Conservation (phyloP, 2,113 vertebrate species). For the Apistogramma diplotaenia region DNA sequence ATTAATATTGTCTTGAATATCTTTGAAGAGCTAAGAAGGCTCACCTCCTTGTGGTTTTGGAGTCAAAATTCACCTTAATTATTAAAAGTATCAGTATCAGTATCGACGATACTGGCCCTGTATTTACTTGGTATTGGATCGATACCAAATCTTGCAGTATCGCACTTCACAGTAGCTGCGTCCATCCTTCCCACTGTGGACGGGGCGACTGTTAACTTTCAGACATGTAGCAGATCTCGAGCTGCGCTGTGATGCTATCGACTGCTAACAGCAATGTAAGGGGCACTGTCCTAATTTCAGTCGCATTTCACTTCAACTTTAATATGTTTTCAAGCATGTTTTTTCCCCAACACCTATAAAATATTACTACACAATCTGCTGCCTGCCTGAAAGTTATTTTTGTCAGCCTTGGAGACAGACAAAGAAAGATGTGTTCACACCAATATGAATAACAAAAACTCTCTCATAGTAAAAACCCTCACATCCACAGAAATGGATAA, state of each 20-base stretch:
- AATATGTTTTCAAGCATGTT: neutral
- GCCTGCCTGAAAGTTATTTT: neutral
- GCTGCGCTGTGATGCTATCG: neutral
- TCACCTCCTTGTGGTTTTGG: too few species aligned
- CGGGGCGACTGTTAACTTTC: neutral
- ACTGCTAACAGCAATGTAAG: neutral
- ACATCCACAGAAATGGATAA: neutral
- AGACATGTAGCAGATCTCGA: neutral
- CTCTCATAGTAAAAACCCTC: neutral
- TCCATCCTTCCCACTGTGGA: neutral
- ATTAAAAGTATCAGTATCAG: too few species aligned
- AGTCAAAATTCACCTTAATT: too few species aligned
- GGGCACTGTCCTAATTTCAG: neutral
- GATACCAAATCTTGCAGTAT: too few species aligned
- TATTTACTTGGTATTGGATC: too few species aligned
- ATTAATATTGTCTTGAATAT: too few species aligned
- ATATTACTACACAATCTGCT: neutral
- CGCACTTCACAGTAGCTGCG: neutral
- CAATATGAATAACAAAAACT: neutral
- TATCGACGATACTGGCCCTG: too few species aligned
- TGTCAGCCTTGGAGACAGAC: neutral
- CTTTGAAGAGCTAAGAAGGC: too few species aligned
- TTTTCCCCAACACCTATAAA: neutral
- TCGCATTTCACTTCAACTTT: neutral
- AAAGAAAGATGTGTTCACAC: neutral